A percentile compares a stretch with the other conserved stretches of the same genome.
phyloP scores from a whole-genome alignment of 2,797 vertebrate species.

The Erpetoichthys calabaricus region DNA sequence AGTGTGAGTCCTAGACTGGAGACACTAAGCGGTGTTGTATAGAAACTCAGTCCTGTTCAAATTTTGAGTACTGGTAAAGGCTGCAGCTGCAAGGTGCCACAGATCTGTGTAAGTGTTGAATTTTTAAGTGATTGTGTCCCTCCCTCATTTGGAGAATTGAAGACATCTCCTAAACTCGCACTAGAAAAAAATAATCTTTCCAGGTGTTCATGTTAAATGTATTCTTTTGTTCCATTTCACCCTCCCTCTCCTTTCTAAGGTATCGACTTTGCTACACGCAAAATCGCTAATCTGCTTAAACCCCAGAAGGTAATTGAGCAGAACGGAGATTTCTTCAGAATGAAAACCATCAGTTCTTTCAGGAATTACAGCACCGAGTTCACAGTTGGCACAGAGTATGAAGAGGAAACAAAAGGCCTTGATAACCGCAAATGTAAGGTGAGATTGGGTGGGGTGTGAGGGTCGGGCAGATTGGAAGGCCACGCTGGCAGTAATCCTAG shows the following conservation, averaged over 20 bases:
- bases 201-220: no score
- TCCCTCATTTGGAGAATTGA: no score
- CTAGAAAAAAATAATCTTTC: no score
- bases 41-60: no score
- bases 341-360: constrained; percentile 59
- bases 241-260: constrained; percentile 34
- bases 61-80: no score
- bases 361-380: constrained; percentile 58
- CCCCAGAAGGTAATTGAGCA: constrained; percentile 68
- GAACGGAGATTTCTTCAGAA: constrained; percentile 41
- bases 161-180: no score
- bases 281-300: constrained; percentile 60
- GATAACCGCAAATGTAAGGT: constrained; percentile 74
- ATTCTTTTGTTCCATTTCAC: no score
- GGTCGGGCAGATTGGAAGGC: neutral
- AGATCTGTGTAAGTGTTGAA: no score
- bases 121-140: no score
- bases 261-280: constrained; percentile 48
- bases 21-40: no score
- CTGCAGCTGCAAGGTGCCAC: no score
- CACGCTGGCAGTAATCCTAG: neutral
- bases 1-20: no score
- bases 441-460: constrained; percentile 8
- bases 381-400: constrained; percentile 58
- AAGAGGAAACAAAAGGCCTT: constrained; percentile 68